Evolutionary conservation across 2,888 invertebrate species (phyloP).

Genomic region (Linnaemya vulpina): DNA sequence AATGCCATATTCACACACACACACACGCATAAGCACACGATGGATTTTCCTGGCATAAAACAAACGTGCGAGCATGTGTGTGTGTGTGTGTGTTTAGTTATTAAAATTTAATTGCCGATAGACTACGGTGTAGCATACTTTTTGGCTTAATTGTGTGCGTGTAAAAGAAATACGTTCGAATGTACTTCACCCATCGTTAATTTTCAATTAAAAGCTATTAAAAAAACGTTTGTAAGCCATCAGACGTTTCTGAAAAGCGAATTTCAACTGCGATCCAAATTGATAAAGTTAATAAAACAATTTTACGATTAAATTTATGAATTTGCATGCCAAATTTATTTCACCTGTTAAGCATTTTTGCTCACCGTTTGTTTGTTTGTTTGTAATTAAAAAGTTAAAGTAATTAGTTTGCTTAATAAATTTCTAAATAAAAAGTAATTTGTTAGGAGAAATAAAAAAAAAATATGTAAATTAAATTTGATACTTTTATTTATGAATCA

Average conservation of each 20-base stretch:
- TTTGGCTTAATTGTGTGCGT: constrained; percentile 15
- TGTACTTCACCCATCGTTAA: constrained; percentile 42
- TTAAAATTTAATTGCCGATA: constrained; percentile 2
- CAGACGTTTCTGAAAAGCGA: constrained; percentile 18
- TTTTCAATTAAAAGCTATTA: constrained; percentile 65
- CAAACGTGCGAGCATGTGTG: neutral
- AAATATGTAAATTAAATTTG: constrained; percentile 28
- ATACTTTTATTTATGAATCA: no score
- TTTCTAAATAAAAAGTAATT: constrained; percentile 3
- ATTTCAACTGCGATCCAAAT: neutral
- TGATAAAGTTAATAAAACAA: constrained; percentile 32
- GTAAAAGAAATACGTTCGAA: neutral
- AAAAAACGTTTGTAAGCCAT: constrained; percentile 58
- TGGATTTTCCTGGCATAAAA: no score
- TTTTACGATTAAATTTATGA: constrained; percentile 56
- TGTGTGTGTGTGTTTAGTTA: neutral
- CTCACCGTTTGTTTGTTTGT: neutral
- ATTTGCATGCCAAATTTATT: constrained; percentile 61
- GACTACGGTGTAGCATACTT: neutral
- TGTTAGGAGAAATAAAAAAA: constrained; percentile 28
- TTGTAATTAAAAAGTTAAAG: neutral
- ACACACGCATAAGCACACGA: no score
- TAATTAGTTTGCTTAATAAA: neutral
- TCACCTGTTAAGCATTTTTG: constrained; percentile 12
- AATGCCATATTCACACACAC: no score